Evolutionary conservation across 2,888 invertebrate genomes (phyloP), one percentile per base, ranked within the genome.

Genomic region (Andrena camellia): DNA sequence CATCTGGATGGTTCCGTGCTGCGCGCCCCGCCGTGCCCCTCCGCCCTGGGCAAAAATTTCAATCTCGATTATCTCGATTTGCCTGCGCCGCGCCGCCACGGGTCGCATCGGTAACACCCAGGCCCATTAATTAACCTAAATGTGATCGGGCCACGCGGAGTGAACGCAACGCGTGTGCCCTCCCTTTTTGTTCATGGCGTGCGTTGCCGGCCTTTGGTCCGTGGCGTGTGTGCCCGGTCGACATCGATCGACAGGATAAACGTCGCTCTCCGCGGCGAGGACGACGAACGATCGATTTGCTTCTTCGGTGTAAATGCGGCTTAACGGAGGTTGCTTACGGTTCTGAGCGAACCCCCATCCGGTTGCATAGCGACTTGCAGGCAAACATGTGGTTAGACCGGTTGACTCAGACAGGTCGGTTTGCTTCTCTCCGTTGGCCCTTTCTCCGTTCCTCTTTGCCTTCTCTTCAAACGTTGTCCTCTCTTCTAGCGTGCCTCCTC

Each of bases 381-480:
- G 88, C 90, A 92, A 92, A 88, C 91, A 92, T 92, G 92, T 87
- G 92, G 92, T 92, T 87, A 91, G 88, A 92, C 92, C 92, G 92
- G 92, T 92, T 91, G 89, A 88, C 87, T 89, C 86, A 81, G 87
- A 86, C 88, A 88, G 87, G 87, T 90, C 85, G 88, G 85, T 84
- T 90, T 81, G 88, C 81, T 84, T 87, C 87, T 85, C 82, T 77
- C 60, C 64, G 50, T 52, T 71, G 31, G 31, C 77, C 60, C 67
- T 76, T 74, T 82, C 80, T 77, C 57, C 54, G 54, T 59, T 68
- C 62, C 70, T 73, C 63, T 31, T 50, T 72, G n/a, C 48, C 33
- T 13, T 74, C 79, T 26, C 57, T 33, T 13, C 35, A 13, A 20
- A n/a, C 52, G 42, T 42, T 20, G 52, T 52, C 50, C 23, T 62